Percentiles rank a stretch among this genome's conserved stretches.
phyloP scores from a whole-genome alignment of 2,888 invertebrate species.

The Hetaerina titia region DNA sequence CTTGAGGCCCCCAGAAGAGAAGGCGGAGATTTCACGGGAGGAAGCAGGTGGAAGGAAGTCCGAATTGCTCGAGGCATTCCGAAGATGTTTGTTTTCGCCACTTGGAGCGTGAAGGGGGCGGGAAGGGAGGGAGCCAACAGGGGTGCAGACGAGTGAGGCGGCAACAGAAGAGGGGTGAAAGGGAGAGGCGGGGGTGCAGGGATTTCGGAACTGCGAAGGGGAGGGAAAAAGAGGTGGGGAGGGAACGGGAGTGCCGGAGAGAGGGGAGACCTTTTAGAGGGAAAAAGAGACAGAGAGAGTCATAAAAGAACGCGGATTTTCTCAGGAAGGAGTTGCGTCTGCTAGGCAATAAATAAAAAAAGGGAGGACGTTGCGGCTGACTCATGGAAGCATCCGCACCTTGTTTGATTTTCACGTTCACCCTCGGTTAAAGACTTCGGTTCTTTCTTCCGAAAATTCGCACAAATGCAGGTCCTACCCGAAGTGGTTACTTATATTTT shows the following conservation, averaged over 20 bases:
- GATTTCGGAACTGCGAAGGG: too few relatives aligned
- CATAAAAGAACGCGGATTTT: not conserved
- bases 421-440: not conserved
- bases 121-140: not conserved
- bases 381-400: not conserved
- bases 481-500: not conserved
- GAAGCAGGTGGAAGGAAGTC: conserved; percentile 54
- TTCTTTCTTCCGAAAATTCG: not conserved
- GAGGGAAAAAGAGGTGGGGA: not conserved
- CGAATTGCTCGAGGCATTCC: conserved; percentile 57
- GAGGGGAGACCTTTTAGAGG: not conserved
- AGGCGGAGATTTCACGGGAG: not conserved
- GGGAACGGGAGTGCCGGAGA: too few relatives aligned
- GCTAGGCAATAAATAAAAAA: not conserved
- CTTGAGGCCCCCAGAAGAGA: not conserved
- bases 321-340: conserved; percentile 5
- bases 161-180: not conserved
- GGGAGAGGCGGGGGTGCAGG: too few relatives aligned
- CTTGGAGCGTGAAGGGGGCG: conserved; percentile 6
- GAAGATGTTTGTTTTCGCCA: conserved; percentile 57
- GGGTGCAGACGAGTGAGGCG: not conserved
- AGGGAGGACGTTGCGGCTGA: not conserved
- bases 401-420: not conserved
- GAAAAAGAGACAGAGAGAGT: not conserved
- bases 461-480: not conserved